phyloP scores from a whole-genome alignment of 2,888 invertebrate genomes.

The Arge pagana region DNA sequence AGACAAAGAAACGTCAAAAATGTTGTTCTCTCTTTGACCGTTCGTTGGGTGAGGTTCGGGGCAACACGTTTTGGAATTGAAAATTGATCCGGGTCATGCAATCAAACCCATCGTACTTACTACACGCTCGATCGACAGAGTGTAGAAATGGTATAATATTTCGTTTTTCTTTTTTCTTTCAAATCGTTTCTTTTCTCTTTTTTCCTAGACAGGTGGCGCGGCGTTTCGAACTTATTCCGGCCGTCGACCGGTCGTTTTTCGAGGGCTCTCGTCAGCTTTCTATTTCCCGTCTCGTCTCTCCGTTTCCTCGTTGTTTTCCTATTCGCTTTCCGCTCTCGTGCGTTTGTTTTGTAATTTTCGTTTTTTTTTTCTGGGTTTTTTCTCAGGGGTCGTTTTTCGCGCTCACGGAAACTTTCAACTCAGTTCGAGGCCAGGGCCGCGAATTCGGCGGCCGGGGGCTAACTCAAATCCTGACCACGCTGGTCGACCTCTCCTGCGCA shows the following conservation, averaged over 20 bases:
- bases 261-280: too few relatives aligned
- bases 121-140: slow-evolving; percentile 38
- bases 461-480: slow-evolving; percentile 8
- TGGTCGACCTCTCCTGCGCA: background rate
- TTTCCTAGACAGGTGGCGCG: slow-evolving; percentile 13
- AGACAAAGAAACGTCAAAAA: background rate
- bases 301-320: background rate
- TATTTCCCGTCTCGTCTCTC: background rate
- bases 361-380: background rate
- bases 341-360: background rate
- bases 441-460: background rate
- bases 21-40: too few relatives aligned
- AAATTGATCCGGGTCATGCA: slow-evolving; percentile 49
- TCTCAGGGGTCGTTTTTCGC: too few relatives aligned
- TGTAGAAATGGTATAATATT: slow-evolving; percentile 20
- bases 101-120: slow-evolving; percentile 55
- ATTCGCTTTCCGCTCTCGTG: too few relatives aligned
- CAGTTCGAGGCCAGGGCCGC: background rate
- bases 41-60: too few relatives aligned
- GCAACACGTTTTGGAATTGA: too few relatives aligned
- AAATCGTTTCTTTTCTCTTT: slow-evolving; percentile 23
- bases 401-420: slow-evolving; percentile 5
- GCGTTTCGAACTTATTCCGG: slow-evolving; percentile 19
- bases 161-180: slow-evolving; percentile 15
- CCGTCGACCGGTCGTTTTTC: too few relatives aligned